These are phyloP conservation scores for Nephrotoma flavescens DNA, from an alignment of 2,888 invertebrate species.

Conservation along the genomic window DNA sequence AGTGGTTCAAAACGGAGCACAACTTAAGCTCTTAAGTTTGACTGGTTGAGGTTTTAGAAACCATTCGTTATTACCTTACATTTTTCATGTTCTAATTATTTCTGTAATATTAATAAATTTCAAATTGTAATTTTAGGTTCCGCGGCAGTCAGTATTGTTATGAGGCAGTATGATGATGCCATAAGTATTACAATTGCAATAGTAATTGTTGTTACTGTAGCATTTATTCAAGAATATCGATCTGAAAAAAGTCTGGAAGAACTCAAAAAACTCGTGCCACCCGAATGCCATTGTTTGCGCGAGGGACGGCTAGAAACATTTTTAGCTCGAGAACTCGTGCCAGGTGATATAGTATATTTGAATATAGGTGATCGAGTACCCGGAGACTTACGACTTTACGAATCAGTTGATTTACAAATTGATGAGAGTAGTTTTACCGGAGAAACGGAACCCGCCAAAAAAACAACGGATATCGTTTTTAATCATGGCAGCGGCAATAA, in stretches of 20 bases:
- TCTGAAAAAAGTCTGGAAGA: conserved; percentile 97
- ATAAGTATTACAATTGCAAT: conserved; percentile 94
- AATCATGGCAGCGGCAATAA: conserved; percentile 40
- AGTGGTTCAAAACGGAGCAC: too few species aligned
- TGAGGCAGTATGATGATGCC: conserved; percentile 98
- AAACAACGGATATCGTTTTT: conserved; percentile 50
- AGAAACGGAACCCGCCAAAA: conserved; percentile 86
- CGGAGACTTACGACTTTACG: conserved; percentile 89
- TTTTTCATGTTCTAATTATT: too few species aligned
- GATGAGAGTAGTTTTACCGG: conserved; percentile 99
- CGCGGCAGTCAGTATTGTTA: conserved; percentile 84
- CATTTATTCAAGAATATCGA: conserved; percentile 96
- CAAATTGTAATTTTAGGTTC: conserved; percentile 41
- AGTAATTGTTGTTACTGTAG: conserved; percentile 94
- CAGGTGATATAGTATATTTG: conserved; percentile 87
- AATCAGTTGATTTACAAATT: conserved; percentile 80
- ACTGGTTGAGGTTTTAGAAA: too few species aligned
- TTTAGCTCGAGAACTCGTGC: conserved; percentile 88
- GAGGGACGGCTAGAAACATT: conserved; percentile 79
- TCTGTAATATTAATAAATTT: background rate
- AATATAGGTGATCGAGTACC: conserved; percentile 94
- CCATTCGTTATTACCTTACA: too few species aligned
- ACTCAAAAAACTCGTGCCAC: conserved; percentile 92
- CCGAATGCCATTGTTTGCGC: conserved; percentile 81
- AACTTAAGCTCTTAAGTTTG: too few species aligned